Evolutionary conservation across 92 coral and sea anemone species (phyloP).

Genomic region (Palythoa grandiflora): DNA sequence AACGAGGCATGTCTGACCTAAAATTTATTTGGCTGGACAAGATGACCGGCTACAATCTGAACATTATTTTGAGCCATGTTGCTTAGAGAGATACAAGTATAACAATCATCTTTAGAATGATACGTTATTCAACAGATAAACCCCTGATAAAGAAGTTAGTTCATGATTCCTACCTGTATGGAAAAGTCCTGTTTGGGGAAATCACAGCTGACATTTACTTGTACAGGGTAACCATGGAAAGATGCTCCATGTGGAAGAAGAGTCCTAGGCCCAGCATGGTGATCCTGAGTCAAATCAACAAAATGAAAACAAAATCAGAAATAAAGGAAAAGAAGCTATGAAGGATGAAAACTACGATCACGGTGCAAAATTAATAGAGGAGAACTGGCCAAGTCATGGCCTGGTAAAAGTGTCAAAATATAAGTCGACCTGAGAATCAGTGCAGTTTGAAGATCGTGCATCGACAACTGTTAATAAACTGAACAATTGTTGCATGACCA

Average conservation of each 20-base stretch:
- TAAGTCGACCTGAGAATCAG: too few species aligned
- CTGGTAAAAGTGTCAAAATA: too few species aligned
- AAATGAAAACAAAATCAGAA: not conserved
- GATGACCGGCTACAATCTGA: too few species aligned
- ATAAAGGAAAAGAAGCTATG: not conserved
- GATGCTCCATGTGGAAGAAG: conserved; percentile 91
- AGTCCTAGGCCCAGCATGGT: conserved; percentile 88
- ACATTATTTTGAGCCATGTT: too few species aligned
- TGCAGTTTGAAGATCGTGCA: too few species aligned
- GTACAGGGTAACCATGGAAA: conserved; percentile 87
- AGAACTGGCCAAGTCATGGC: not conserved
- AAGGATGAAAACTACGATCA: not conserved
- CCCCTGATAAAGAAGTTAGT: not conserved
- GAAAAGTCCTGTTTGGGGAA: conserved; percentile 74
- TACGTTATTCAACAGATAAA: not conserved
- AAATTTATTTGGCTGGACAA: too few species aligned
- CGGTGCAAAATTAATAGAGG: not conserved
- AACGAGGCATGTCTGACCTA: too few species aligned
- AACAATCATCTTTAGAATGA: too few species aligned
- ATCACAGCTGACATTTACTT: conserved; percentile 81
- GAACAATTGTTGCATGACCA: too few species aligned
- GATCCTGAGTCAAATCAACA: conserved; percentile 63
- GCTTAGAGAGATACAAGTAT: too few species aligned
- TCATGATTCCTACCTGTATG: conserved; percentile 57
- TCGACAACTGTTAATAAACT: too few species aligned